phyloP scores from a whole-genome alignment of 2,888 invertebrate species.

The Plagodis dolabraria region DNA sequence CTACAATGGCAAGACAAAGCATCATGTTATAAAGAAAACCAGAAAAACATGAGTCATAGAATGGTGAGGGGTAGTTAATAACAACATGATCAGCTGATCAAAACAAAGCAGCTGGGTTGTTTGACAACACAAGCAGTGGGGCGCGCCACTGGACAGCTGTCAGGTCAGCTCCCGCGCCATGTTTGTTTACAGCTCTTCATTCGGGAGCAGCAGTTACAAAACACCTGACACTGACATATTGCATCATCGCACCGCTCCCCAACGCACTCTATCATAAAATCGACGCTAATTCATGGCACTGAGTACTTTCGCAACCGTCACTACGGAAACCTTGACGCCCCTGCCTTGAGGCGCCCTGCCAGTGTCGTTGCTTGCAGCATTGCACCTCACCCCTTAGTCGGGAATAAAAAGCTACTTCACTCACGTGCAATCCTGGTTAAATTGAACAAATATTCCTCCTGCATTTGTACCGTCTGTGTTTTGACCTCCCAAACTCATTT shows the following conservation, averaged over 20 bases:
- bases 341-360: slow-evolving; percentile 5
- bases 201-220: slow-evolving; percentile 57
- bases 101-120: slow-evolving; percentile 33
- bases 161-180: slow-evolving; percentile 45
- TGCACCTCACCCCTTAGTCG: not conserved
- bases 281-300: slow-evolving; percentile 54
- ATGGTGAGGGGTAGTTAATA: not conserved
- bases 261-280: slow-evolving; percentile 43
- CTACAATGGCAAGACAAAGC: no score
- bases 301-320: slow-evolving; percentile 51
- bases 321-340: slow-evolving; percentile 22
- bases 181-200: slow-evolving; percentile 52
- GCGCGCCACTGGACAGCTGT: slow-evolving; percentile 24
- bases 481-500: slow-evolving; percentile 92
- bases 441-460: slow-evolving; percentile 96
- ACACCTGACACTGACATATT: slow-evolving; percentile 75
- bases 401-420: slow-evolving; percentile 65
- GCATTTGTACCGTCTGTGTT: slow-evolving; percentile 90
- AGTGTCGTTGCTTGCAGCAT: slow-evolving; percentile 8
- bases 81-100: slow-evolving; percentile 30
- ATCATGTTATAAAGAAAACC: not conserved
- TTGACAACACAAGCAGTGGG: slow-evolving; percentile 35
- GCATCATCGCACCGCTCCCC: slow-evolving; percentile 65
- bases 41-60: not conserved
- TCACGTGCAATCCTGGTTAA: slow-evolving; percentile 99